Evolutionary conservation across 2,888 invertebrate genomes (phyloP).

Genomic region (Mesoligia furuncula): DNA sequence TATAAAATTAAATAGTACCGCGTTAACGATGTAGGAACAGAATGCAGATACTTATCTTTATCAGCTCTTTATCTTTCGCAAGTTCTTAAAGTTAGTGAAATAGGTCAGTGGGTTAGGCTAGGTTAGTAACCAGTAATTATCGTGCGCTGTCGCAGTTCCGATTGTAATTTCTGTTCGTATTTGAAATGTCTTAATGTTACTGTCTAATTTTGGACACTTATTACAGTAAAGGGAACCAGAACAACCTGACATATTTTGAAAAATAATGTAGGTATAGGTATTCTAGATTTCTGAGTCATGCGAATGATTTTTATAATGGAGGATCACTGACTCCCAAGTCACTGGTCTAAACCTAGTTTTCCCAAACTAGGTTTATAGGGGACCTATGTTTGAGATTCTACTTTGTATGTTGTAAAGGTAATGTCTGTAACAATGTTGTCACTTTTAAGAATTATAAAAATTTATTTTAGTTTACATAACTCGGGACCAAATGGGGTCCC

Average conservation of each 20-base stretch:
- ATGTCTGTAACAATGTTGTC: too few species aligned
- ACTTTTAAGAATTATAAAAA: too few species aligned
- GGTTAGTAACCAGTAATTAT: slow-evolving; percentile 49
- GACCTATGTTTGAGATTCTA: too few species aligned
- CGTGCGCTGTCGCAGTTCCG: slow-evolving; percentile 27
- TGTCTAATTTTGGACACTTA: slow-evolving; percentile 1
- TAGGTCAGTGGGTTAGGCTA: slow-evolving; percentile 54
- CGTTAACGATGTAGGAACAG: slow-evolving; percentile 38
- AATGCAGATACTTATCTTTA: slow-evolving; percentile 47
- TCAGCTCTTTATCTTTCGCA: slow-evolving; percentile 54
- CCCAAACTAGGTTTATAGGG: too few species aligned
- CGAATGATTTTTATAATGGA: too few species aligned
- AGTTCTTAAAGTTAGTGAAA: slow-evolving; percentile 60
- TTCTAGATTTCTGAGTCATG: neutral
- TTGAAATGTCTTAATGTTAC: slow-evolving; percentile 6
- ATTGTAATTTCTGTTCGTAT: slow-evolving; percentile 38
- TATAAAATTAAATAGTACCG: slow-evolving; percentile 17
- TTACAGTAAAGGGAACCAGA: neutral
- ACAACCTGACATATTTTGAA: neutral
- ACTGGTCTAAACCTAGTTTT: too few species aligned
- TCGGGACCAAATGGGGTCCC: too few species aligned
- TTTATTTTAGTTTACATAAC: too few species aligned
- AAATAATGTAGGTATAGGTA: neutral
- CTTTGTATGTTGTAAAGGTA: too few species aligned
- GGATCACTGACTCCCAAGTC: too few species aligned